Evolutionary conservation across 2,113 vertebrate genomes (phyloP).

Genomic region (Cairina moschata): DNA sequence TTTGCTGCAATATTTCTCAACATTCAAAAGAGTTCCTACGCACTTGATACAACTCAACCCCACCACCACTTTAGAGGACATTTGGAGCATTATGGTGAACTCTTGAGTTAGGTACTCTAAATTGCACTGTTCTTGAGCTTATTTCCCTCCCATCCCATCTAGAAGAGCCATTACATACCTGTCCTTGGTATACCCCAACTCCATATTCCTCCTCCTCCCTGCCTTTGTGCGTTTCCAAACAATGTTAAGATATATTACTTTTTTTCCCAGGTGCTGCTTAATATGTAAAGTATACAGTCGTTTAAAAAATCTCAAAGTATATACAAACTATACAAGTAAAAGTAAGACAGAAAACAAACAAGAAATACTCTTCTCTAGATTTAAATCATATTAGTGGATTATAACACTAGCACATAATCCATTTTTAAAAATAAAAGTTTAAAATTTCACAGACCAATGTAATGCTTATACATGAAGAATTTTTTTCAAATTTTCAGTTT

Average conservation of each 20-base stretch:
- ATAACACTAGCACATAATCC: neutral
- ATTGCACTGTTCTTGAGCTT: neutral
- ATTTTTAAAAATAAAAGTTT: neutral
- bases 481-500: neutral
- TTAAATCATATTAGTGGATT: neutral
- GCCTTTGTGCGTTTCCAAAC: neutral
- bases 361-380: neutral
- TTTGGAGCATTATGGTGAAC: neutral
- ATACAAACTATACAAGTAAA: neutral
- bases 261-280: neutral
- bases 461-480: neutral
- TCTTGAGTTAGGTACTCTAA: neutral
- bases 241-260: neutral
- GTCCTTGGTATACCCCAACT: neutral
- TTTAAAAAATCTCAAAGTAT: neutral
- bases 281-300: neutral
- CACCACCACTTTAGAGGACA: neutral
- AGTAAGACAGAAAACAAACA: neutral
- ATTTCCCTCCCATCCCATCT: neutral
- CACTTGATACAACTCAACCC: neutral
- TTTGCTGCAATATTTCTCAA: neutral
- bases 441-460: neutral
- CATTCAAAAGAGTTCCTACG: neutral
- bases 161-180: neutral
- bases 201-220: neutral